Percentiles rank a stretch among this genome's conserved stretches.
Evolutionary conservation across 2,113 vertebrate species (phyloP).

Genomic region (Entomyzon cyanotis): DNA sequence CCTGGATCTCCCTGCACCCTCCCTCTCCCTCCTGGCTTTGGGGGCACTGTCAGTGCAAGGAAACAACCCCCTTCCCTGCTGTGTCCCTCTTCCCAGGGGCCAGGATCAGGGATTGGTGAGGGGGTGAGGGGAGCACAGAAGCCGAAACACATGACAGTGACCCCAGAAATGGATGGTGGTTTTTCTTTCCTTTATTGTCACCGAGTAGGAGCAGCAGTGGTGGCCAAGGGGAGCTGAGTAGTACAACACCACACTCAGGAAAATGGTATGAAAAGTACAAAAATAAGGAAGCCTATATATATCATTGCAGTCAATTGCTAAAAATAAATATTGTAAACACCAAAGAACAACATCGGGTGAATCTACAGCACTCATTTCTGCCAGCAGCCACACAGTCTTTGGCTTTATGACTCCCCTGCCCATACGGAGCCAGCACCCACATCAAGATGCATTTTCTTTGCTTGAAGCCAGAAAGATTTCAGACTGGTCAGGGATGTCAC

Average conservation of each 20-base stretch:
- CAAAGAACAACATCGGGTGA: background rate
- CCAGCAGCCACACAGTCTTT: constrained; percentile 56
- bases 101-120: background rate
- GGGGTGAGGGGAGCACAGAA: background rate
- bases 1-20: background rate
- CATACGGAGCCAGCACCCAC: background rate
- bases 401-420: constrained; percentile 36
- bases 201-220: constrained; percentile 27
- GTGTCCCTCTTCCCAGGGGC: background rate
- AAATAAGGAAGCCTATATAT: constrained; percentile 47
- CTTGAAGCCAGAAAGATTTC: background rate
- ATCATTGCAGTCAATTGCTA: constrained; percentile 30
- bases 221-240: constrained; percentile 13
- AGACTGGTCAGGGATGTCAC: background rate
- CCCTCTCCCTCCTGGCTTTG: background rate
- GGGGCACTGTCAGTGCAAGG: background rate
- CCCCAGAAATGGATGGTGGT: background rate
- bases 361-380: constrained; percentile 25
- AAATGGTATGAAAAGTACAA: constrained; percentile 38
- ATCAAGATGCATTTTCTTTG: constrained; percentile 37
- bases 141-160: background rate
- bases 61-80: background rate
- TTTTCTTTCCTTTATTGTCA: constrained; percentile 50
- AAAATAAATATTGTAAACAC: constrained; percentile 68
- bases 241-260: constrained; percentile 14